These are phyloP conservation scores for Euwallacea similis DNA, from an alignment of 1,140 invertebrate species.

Conservation along the genomic window DNA sequence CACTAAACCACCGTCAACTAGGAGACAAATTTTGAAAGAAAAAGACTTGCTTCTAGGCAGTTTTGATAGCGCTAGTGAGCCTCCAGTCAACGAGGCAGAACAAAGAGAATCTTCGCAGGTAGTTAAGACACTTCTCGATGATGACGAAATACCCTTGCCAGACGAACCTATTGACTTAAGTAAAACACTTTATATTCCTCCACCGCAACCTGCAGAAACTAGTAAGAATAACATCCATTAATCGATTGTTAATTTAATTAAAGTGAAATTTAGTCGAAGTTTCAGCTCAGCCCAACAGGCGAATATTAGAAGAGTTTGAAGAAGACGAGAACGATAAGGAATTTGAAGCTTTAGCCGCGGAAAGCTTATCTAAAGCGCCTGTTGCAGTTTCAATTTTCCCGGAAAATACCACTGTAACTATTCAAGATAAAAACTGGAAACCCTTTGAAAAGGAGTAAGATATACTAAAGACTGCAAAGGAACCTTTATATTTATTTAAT, in stretches of 20 bases:
- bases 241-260: background rate
- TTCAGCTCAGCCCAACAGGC: constrained; percentile 1
- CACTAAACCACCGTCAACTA: constrained; percentile 56
- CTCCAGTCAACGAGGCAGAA: constrained; percentile 16
- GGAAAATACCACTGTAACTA: constrained; percentile 42
- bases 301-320: constrained; percentile 31
- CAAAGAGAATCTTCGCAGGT: constrained; percentile 26
- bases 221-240: background rate
- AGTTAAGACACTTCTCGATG: constrained; percentile 67
- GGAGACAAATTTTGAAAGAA: constrained; percentile 60
- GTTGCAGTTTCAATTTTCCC: background rate
- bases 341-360: constrained; percentile 72
- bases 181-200: constrained; percentile 55
- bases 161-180: constrained; percentile 65
- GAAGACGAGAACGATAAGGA: constrained; percentile 68
- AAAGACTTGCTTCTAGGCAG: constrained; percentile 71
- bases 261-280: background rate
- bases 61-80: constrained; percentile 58
- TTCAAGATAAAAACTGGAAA: constrained; percentile 58
- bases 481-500: background rate
- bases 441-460: constrained; percentile 59
- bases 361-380: constrained; percentile 64
- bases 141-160: constrained; percentile 67
- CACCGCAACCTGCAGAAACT: constrained; percentile 14
- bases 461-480: background rate